Evolutionary conservation across 2,888 invertebrate genomes (phyloP).

Genomic region (Zeuzera pyrina): DNA sequence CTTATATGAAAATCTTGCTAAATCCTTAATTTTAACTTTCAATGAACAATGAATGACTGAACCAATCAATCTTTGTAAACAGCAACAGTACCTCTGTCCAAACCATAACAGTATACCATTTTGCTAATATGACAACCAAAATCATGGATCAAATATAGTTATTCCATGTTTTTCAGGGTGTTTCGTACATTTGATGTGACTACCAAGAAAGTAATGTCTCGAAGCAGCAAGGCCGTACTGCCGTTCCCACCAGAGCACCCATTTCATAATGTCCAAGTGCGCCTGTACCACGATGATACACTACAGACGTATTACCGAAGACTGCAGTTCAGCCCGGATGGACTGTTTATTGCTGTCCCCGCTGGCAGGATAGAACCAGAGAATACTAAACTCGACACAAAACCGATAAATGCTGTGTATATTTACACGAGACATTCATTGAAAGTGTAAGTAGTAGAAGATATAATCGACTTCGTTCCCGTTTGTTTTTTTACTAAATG

Average conservation of each 20-base stretch:
- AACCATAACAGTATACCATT: neutral
- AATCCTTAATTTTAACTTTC: too few species aligned
- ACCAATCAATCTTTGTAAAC: too few species aligned
- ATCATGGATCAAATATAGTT: neutral
- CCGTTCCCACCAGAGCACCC: constrained; percentile 72
- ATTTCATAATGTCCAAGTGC: constrained; percentile 74
- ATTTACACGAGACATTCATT: constrained; percentile 74
- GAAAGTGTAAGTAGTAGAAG: constrained; percentile 74
- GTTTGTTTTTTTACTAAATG: too few species aligned
- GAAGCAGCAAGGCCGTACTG: constrained; percentile 76
- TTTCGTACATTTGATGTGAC: constrained; percentile 79
- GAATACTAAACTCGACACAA: constrained; percentile 69
- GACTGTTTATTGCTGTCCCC: constrained; percentile 91
- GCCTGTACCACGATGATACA: constrained; percentile 93
- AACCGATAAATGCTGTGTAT: constrained; percentile 71
- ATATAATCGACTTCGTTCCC: too few species aligned
- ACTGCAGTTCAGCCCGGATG: constrained; percentile 92
- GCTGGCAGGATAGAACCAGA: constrained; percentile 87
- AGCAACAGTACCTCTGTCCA: neutral
- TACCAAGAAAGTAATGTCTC: constrained; percentile 77
- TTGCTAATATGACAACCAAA: neutral
- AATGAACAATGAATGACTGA: too few species aligned
- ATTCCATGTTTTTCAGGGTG: constrained; percentile 51
- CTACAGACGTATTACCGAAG: constrained; percentile 95
- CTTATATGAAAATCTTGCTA: too few species aligned